Conservation (phyloP, 2,888 invertebrate genomes). For the Gibbula magus region DNA sequence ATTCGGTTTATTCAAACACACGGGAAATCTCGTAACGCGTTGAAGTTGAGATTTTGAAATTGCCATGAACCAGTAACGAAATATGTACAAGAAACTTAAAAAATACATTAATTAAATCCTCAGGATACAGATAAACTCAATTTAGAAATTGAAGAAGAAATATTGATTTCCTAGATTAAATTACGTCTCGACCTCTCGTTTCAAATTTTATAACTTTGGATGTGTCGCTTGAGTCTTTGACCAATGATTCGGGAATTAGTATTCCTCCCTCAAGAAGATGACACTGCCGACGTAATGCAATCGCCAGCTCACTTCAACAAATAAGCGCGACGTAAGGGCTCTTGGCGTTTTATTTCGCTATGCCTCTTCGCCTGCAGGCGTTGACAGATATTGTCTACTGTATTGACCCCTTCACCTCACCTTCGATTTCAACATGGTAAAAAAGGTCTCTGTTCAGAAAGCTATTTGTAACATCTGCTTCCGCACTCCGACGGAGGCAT, state of each 20-base stretch:
- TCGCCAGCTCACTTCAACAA: background rate
- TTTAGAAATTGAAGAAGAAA: background rate
- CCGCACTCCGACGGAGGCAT: background rate
- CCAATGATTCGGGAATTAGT: slow-evolving; percentile 16
- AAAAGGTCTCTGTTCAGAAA: background rate
- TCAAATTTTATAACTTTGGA: background rate
- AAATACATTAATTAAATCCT: background rate
- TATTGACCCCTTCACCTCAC: slow-evolving; percentile 8
- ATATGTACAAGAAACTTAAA: no score
- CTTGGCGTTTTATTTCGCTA: background rate
- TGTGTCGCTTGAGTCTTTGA: background rate
- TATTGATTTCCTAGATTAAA: background rate
- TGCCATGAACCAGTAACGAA: no score
- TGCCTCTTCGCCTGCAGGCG: slow-evolving; percentile 11
- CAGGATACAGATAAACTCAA: slow-evolving; percentile 6
- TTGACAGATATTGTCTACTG: slow-evolving; percentile 17
- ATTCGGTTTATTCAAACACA: no score
- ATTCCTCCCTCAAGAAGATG: background rate
- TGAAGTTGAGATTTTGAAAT: no score
- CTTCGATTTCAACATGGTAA: background rate
- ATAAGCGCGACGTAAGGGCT: background rate
- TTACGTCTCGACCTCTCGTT: background rate
- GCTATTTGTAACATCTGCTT: slow-evolving; percentile 6
- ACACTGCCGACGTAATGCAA: slow-evolving; percentile 8
- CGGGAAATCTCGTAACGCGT: no score